Conservation (phyloP, 1,140 invertebrate species). For the Zophobas atratus region DNA sequence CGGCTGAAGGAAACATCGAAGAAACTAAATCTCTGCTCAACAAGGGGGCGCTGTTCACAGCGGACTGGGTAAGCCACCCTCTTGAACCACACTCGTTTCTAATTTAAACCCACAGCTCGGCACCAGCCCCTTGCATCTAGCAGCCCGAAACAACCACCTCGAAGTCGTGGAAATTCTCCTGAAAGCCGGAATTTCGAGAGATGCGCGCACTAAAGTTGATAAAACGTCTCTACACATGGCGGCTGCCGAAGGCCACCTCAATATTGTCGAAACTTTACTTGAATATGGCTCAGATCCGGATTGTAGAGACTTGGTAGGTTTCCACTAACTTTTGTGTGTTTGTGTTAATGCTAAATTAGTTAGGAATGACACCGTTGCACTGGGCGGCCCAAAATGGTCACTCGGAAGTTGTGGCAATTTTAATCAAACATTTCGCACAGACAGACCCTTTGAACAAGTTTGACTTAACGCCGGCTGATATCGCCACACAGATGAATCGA, state of each 20-base stretch:
- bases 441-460: conserved; percentile 84
- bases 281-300: conserved; percentile 84
- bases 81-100: neutral
- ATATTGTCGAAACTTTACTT: conserved; percentile 85
- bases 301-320: conserved; percentile 86
- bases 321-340: conserved; percentile 2
- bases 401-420: conserved; percentile 76
- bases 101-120: conserved; percentile 76
- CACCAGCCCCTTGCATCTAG: conserved; percentile 90
- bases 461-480: conserved; percentile 84
- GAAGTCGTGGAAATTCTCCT: conserved; percentile 88
- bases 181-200: conserved; percentile 87
- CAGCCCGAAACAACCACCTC: conserved; percentile 86
- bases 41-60: conserved; percentile 91
- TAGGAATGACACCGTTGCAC: conserved; percentile 95
- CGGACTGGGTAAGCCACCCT: conserved; percentile 85
- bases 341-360: conserved; percentile 69
- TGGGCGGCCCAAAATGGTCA: conserved; percentile 94
- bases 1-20: conserved; percentile 84
- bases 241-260: conserved; percentile 86
- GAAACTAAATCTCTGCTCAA: conserved; percentile 86
- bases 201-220: conserved; percentile 93
- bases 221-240: conserved; percentile 92
- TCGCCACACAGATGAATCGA: conserved; percentile 79
- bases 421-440: conserved; percentile 84